Base-by-base conservation (phyloP, 2,888 invertebrate species). In the Spilosoma lubricipeda region DNA sequence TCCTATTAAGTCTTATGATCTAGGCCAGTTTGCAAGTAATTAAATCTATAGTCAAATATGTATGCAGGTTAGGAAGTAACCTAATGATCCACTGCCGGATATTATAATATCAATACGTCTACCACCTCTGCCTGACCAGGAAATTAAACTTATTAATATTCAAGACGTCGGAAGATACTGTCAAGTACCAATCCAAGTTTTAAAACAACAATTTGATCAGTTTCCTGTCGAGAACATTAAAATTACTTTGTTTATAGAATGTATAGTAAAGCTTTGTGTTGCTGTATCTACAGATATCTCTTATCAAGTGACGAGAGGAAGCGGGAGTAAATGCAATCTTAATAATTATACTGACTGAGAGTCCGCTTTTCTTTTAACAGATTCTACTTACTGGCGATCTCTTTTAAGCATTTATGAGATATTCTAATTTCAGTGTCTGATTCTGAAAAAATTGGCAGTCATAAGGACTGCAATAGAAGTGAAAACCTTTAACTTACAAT, bases 351-450 rank as follows among this genome's bases (percentile, higher is more conserved):
- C n/a, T 56, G n/a, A 52, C n/a, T 52, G n/a, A 7, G 27, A 36
- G 11, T 68, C 30, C 71, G 72, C 63, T 65, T 75, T 70, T 59
- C 73, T 82, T 75, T 73, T 72, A 71, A 70, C 63, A 30, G 67
- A 45, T 80, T 78, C 74, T 75, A 79, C 68, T 72, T 73, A 39
- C 39, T 39, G 39, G 39, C 63, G 74, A 42, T 73, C 72, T 76
- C 52, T 74, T 27, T 80, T 72, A 76, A 73, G 75, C 75, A 86
- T 85, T 88, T 86, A 87, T 85, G 86, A 85, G 84, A 64, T 18
- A 72, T 66, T 56, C n/a, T n/a, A n/a, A n/a, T n/a, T n/a, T n/a
- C n/a, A n/a, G n/a, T n/a, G n/a, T n/a, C n/a, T n/a, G n/a, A n/a
- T n/a, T n/a, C n/a, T n/a, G n/a, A n/a, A n/a, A n/a, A n/a, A n/a